phyloP scores from a whole-genome alignment of 2,888 invertebrate species.

The Pomacea canaliculata region DNA sequence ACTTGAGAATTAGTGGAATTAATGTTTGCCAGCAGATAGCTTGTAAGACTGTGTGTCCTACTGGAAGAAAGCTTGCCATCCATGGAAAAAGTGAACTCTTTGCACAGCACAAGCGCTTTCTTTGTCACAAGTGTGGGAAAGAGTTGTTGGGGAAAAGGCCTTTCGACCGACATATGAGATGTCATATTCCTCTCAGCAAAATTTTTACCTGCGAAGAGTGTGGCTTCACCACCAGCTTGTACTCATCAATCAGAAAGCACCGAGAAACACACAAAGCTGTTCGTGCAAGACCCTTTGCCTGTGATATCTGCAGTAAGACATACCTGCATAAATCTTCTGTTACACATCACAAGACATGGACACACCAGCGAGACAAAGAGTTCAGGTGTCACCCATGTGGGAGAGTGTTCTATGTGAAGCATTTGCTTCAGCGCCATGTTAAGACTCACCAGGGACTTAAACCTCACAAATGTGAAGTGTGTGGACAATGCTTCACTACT shows the following conservation, averaged over 20 bases:
- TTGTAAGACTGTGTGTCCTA: too few species aligned
- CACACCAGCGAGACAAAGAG: conserved; percentile 9
- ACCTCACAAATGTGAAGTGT: conserved; percentile 10
- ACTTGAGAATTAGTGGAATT: too few species aligned
- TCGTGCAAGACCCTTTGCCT: conserved; percentile 13
- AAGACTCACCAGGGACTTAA: conserved; percentile 12
- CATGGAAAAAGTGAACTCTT: too few species aligned
- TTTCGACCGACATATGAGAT: too few species aligned
- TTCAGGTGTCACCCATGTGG: conserved; percentile 17
- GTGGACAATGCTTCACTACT: conserved; percentile 11
- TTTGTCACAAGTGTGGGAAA: too few species aligned
- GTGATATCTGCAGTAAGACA: conserved; percentile 1
- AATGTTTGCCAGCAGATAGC: too few species aligned
- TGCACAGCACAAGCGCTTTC: too few species aligned
- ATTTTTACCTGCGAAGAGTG: background rate
- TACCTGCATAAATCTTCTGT: background rate
- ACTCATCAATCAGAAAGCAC: too few species aligned
- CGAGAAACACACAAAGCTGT: too few species aligned
- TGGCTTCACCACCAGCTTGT: background rate
- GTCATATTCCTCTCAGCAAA: too few species aligned
- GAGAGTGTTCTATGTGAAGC: conserved; percentile 4
- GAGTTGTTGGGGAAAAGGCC: too few species aligned
- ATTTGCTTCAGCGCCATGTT: background rate
- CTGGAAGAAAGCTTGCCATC: too few species aligned
- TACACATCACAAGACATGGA: conserved; percentile 13